phyloP scores from a whole-genome alignment of 2,888 invertebrate species.

The Scrobipalpa costella region DNA sequence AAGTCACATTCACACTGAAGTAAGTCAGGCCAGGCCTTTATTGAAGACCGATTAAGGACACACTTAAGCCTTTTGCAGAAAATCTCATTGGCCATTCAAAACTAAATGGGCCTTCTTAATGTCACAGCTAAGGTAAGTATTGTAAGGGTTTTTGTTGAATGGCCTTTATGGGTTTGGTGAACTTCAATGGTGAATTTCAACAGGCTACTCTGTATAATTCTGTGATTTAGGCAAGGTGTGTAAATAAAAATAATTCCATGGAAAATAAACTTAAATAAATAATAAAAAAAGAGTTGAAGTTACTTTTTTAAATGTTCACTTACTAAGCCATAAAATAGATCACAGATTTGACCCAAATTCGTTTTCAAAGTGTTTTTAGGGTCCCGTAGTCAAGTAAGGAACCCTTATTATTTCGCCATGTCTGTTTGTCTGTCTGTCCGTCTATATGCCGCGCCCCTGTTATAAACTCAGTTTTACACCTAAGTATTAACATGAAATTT shows the following conservation, averaged over 20 bases:
- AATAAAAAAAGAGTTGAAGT: too few relatives aligned
- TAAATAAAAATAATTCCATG: not conserved
- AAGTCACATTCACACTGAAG: constrained; percentile 6
- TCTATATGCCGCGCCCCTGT: too few relatives aligned
- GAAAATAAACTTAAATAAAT: not conserved
- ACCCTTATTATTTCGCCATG: too few relatives aligned
- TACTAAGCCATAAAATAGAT: too few relatives aligned
- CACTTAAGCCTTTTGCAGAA: constrained; percentile 5
- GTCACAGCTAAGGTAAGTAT: constrained; percentile 7
- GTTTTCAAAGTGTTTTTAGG: too few relatives aligned
- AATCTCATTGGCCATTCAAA: constrained; percentile 9
- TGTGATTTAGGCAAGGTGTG: not conserved
- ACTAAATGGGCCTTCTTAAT: constrained; percentile 15
- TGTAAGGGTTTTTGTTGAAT: not conserved
- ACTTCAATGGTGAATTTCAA: not conserved
- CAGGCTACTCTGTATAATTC: not conserved
- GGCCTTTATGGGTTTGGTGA: not conserved
- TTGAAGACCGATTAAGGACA: constrained; percentile 6
- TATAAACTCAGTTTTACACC: too few relatives aligned
- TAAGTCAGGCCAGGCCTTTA: constrained; percentile 12
- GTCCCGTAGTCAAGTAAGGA: too few relatives aligned
- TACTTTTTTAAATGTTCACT: too few relatives aligned
- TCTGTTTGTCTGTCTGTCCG: too few relatives aligned
- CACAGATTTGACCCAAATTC: too few relatives aligned
- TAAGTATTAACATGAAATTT: too few relatives aligned